Evolutionary conservation across 1,140 invertebrate species (phyloP), one percentile per base, ranked within the genome.

Genomic region (Nylanderia fulva): DNA sequence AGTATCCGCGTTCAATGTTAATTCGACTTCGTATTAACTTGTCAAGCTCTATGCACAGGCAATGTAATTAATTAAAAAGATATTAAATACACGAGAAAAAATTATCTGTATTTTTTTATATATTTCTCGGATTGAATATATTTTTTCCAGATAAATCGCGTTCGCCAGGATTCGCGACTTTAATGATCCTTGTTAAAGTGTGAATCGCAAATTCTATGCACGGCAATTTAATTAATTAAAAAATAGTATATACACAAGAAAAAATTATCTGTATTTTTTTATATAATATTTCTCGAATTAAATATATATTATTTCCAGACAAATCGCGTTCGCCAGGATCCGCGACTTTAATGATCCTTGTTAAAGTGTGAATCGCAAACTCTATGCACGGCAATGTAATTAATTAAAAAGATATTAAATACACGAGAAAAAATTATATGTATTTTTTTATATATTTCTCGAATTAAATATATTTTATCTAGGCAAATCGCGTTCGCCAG

Each of bases 1-100:
- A 27, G 24, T 45, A 27, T 69, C 8, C 11, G 21, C 24, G 5
- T 60, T 60, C 18, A 33, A 29, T 29, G 39, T 61, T 76, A 63
- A 76, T 63, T 76, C n/a, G 21, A 15, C 21, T 61, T 58, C 29
- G 18, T 33, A 27, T 76, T 76, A 61, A 45, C 11, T 63, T 39
- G 33, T 13, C n/a, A 74, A 74, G 56, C 18, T 54, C 33, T 74
- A 21, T 21, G 11, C n/a, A 18, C 6, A n/a, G 45, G 9, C 9
- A 52, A 54, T 7, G 8, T 27, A 27, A 8, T 9, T 24, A 15
- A 56, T 2, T 24, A 29, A 29, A 36, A 56, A n/a, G 36, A 13
- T 5, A 33, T 71, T 36, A 45, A 7, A 33, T 18, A 36, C 11
- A 13, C 29, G 7, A 56, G 11, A 27, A 61, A 39, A 61, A 13